Evolutionary conservation across 2,888 invertebrate species (phyloP).

Genomic region (Nymphalis c-album): DNA sequence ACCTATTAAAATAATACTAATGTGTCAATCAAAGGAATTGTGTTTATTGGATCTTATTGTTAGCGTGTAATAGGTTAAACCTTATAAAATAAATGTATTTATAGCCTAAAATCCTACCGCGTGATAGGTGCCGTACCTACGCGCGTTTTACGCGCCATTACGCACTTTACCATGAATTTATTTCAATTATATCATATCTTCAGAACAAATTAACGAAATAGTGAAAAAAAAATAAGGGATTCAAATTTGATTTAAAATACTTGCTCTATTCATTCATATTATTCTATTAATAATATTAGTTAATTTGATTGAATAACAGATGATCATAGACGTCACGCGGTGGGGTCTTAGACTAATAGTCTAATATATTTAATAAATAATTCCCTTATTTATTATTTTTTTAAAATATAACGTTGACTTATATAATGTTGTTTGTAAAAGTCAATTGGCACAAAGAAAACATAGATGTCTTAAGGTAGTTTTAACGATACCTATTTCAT

Average conservation of each 20-base stretch:
- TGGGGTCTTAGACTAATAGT: too few species aligned
- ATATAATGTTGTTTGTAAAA: slow-evolving; percentile 2
- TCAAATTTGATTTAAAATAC: too few species aligned
- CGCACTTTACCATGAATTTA: too few species aligned
- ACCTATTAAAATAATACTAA: neutral
- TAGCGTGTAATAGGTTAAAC: neutral
- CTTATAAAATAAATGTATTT: neutral
- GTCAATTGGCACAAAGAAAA: slow-evolving; percentile 9
- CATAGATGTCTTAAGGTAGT: neutral
- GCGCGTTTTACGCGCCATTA: too few species aligned
- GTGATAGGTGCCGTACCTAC: neutral
- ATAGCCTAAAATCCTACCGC: neutral
- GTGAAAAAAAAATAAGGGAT: too few species aligned
- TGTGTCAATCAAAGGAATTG: slow-evolving; percentile 6
- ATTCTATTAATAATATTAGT: too few species aligned
- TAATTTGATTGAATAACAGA: too few species aligned
- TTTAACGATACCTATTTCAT: neutral
- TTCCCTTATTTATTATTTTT: neutral
- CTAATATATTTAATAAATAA: too few species aligned
- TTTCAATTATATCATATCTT: neutral
- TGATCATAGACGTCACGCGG: too few species aligned
- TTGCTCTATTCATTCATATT: too few species aligned
- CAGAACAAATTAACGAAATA: neutral
- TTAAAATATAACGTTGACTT: neutral
- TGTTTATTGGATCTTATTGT: neutral